Evolutionary conservation across 2,888 invertebrate species (phyloP).

Genomic region (Eupithecia centaureata): DNA sequence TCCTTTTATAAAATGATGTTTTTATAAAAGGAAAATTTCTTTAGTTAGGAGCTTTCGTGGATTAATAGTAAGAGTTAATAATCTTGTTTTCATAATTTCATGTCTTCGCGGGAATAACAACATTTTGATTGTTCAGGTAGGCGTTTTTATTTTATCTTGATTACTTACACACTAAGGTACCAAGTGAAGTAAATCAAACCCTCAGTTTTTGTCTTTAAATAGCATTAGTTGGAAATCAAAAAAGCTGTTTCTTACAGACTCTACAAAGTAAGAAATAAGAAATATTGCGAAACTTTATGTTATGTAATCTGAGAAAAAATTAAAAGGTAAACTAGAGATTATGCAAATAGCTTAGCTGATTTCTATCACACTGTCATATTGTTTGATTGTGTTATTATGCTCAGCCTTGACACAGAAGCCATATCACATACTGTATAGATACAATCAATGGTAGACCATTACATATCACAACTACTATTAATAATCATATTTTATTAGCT

Average conservation of each 20-base stretch:
- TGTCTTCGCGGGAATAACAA: not conserved
- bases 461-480: not conserved
- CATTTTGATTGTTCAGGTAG: not conserved
- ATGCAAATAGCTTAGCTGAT: constrained; percentile 59
- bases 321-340: constrained; percentile 46
- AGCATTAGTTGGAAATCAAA: not conserved
- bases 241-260: not conserved
- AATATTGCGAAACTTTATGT: not conserved
- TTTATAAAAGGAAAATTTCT: too few relatives aligned
- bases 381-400: constrained; percentile 26
- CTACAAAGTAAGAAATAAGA: not conserved
- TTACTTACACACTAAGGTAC: too few relatives aligned
- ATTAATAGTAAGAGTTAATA: not conserved
- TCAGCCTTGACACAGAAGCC: constrained; percentile 58
- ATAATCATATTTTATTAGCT: not conserved
- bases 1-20: constrained; percentile 9
- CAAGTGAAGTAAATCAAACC: too few relatives aligned
- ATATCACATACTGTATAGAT: constrained; percentile 16
- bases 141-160: too few relatives aligned
- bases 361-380: constrained; percentile 52
- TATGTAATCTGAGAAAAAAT: not conserved
- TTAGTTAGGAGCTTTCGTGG: not conserved
- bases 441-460: too few relatives aligned
- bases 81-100: not conserved
- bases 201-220: not conserved